These are phyloP conservation scores for Mugil cephalus DNA, from an alignment of 2,113 vertebrate species.

Conservation along the genomic window DNA sequence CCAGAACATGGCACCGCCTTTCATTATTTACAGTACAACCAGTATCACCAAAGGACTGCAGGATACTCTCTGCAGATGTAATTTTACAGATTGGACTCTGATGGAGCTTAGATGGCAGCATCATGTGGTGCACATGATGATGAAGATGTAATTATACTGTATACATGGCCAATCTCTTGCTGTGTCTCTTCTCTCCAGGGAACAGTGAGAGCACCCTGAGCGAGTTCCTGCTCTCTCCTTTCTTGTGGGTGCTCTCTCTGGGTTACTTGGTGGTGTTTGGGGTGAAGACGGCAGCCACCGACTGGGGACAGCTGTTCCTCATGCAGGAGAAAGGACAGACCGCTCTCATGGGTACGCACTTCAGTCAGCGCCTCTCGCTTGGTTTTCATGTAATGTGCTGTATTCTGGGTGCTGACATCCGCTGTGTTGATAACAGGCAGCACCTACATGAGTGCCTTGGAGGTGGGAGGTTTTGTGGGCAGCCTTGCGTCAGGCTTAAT, in stretches of 20 bases:
- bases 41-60: not conserved
- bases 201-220: constrained; percentile 87
- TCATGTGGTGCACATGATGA: not conserved
- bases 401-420: constrained; percentile 4
- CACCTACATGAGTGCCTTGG: constrained; percentile 96
- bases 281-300: constrained; percentile 95
- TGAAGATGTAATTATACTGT: not conserved
- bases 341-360: constrained; percentile 88
- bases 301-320: constrained; percentile 98
- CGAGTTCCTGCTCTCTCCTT: constrained; percentile 94
- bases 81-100: no score
- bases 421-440: constrained; percentile 85
- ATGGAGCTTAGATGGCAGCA: no score
- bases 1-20: constrained; percentile 8
- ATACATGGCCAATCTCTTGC: not conserved
- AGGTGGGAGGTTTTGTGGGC: constrained; percentile 93
- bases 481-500: constrained; percentile 94
- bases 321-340: constrained; percentile 98
- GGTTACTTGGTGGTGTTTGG: constrained; percentile 96
- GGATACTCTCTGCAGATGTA: not conserved
- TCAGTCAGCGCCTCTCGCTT: not conserved
- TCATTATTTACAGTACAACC: no score
- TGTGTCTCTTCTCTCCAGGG: constrained; percentile 45
- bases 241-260: constrained; percentile 95
- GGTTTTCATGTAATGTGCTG: not conserved